These are phyloP conservation scores for Akabosia matsudoensis DNA, from an alignment of 1,140 invertebrate species.

Conservation along the genomic window DNA sequence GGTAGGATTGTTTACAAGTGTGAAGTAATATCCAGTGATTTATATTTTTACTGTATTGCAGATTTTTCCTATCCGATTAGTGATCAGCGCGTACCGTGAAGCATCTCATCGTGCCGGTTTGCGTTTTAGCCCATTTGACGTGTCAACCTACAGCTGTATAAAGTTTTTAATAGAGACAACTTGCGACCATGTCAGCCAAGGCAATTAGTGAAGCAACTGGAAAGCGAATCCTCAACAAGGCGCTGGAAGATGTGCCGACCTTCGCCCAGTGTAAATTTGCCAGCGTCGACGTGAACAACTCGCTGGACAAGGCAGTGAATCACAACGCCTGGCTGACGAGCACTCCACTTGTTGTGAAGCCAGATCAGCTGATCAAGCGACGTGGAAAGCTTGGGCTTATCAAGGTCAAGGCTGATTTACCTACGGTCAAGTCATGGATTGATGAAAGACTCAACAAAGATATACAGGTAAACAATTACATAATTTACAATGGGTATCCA, in stretches of 20 bases:
- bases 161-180: not conserved
- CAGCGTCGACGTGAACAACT: slow-evolving; percentile 70
- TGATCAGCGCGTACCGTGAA: no score
- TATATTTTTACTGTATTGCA: not conserved
- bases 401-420: slow-evolving; percentile 78
- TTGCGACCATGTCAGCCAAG: slow-evolving; percentile 85
- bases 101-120: not conserved
- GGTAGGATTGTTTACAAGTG: no score
- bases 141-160: not conserved
- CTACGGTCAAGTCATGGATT: slow-evolving; percentile 81
- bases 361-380: slow-evolving; percentile 97
- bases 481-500: no score
- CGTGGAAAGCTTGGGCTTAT: slow-evolving; percentile 96
- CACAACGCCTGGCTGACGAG: slow-evolving; percentile 83
- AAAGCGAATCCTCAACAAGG: slow-evolving; percentile 86
- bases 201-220: slow-evolving; percentile 94
- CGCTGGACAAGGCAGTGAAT: slow-evolving; percentile 71
- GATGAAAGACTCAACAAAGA: slow-evolving; percentile 80
- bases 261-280: slow-evolving; percentile 78
- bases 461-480: slow-evolving; percentile 73
- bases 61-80: no score
- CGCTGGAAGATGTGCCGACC: slow-evolving; percentile 65
- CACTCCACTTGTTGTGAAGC: slow-evolving; percentile 92
- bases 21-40: no score
- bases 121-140: not conserved